Evolutionary conservation across 2,888 invertebrate genomes (phyloP).

Genomic region (Chalcis sispes): DNA sequence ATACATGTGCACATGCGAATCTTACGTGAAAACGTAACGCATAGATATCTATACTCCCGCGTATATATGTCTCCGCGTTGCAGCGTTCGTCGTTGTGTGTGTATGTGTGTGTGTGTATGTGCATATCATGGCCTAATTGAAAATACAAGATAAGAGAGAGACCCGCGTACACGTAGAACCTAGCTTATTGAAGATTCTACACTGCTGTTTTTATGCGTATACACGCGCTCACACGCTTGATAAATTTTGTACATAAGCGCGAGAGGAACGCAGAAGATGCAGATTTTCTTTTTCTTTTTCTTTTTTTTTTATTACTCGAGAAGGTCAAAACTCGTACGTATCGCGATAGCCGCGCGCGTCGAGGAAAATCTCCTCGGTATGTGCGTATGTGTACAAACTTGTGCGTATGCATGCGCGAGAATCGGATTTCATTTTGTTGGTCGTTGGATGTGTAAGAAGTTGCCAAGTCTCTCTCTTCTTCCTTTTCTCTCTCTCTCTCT

Average conservation of each 20-base stretch:
- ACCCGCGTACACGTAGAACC: no score
- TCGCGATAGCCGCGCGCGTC: not conserved
- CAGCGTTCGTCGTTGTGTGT: not conserved
- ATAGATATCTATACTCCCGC: no score
- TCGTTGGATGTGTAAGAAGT: not conserved
- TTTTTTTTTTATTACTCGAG: not conserved
- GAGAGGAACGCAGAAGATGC: conserved; percentile 6
- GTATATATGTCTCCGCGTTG: no score
- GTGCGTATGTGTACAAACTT: not conserved
- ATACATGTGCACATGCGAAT: no score
- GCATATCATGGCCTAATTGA: conserved; percentile 47
- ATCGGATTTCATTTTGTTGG: not conserved
- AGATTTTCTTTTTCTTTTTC: not conserved
- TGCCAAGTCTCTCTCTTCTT: not conserved
- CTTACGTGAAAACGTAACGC: no score
- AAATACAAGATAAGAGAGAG: conserved; percentile 41
- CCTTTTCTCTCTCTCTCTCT: no score
- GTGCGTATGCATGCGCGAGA: not conserved
- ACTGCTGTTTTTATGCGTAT: not conserved
- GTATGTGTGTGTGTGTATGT: not conserved
- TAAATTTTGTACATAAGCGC: conserved; percentile 33
- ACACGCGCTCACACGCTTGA: conserved; percentile 11
- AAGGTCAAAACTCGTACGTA: no score
- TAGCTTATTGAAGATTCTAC: no score
- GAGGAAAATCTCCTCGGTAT: not conserved